Evolutionary conservation across 2,888 invertebrate genomes (phyloP), one percentile per base, ranked within the genome.

Genomic region (Conchocele bisecta): DNA sequence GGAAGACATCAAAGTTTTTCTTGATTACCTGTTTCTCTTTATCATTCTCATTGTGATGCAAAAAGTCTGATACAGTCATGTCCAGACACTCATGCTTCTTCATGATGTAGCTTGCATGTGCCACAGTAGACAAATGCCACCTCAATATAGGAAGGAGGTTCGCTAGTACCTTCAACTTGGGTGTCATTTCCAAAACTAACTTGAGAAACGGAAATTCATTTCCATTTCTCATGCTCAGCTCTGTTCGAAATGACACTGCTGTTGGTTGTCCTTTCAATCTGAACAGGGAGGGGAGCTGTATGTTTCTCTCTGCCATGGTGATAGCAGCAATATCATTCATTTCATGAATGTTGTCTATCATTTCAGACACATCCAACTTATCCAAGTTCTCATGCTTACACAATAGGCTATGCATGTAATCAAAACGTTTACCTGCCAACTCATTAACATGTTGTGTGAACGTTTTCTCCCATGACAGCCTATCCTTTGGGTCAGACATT

Each of bases 41-140:
- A 22, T 31, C 26, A 41, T 60, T 33, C 15, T 15, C 17, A 15
- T 53, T 31, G 15, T 33, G 20, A 22, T 50, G 26, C 33, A 60
- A 44, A 28, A 73, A 77, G 26, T 70, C 67, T 17, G 53, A 11
- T 2, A 77, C 70, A 39, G 72, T 59, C 63, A 60, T 54, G 17
- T 71, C 63, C 42, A 66, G 46, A 39, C 75, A 82, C 17, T 72
- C 64, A 1, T 61, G 57, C 44, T 69, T 74, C 44, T 70, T 73
- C 46, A 80, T 60, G 24, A 58, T 68, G 58, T 77, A 82, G 53
- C 69, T 79, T 24, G 58, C 58, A 48, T 58, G 60, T 26, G 69
- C 29, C 9, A 76, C 67, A 17, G 63, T 63, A 26, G 69, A 20
- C 35, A 75, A 26, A 35, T 82, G 80, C 82, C 82, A 82, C n/a